Evolutionary conservation across 2,888 invertebrate genomes (phyloP), one percentile per base, ranked within the genome.

Genomic region (Neoitamus cyanurus): DNA sequence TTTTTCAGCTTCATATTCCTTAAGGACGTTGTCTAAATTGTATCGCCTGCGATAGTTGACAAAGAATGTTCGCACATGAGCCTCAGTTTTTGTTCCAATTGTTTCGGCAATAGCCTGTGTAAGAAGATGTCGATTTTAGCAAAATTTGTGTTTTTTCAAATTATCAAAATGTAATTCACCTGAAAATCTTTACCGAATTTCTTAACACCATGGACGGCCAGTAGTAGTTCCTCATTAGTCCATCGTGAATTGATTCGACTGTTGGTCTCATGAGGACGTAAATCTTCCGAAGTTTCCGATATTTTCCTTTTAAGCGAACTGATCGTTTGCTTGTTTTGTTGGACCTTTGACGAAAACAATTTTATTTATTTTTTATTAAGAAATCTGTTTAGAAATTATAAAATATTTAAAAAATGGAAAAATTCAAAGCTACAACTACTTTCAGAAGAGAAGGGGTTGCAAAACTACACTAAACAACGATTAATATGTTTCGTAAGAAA

Each of bases 11-110:
- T 97, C 97, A 91, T 95, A 96, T 88, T 98, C 97, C 88, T 96
- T 95, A 80, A 98, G 92, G 46, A 97, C 94, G 20, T 94, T 94
- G 90, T 98, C 98, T 87, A 98, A 92, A 91, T 97, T 97, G 92
- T 96, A 97, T 84, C 97, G 94, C 87, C 97, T 95, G 75, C 97
- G 94, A 92, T 98, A 97, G 90, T 97, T 97, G 7, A 96, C 94
- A 92, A 97, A 99, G 92, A 98, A 99, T 77, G 95, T 95, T 87
- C 97, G 95, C 72, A 99, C 94, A 90, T 98, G 98, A 78, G 96
- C 95, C 91, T 98, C 98, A 0, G 97, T 97, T 92, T 99, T 99
- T 82, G 97, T 99, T 86, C 98, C 98, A 87, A 99, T 94, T 11
- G 97, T 95, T 90, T 98, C 98, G 15, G 99, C 97, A 87, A 99